Evolutionary conservation across 2,888 invertebrate genomes (phyloP), one percentile per base, ranked within the genome.

Genomic region (Hemicrepidius hirtus): DNA sequence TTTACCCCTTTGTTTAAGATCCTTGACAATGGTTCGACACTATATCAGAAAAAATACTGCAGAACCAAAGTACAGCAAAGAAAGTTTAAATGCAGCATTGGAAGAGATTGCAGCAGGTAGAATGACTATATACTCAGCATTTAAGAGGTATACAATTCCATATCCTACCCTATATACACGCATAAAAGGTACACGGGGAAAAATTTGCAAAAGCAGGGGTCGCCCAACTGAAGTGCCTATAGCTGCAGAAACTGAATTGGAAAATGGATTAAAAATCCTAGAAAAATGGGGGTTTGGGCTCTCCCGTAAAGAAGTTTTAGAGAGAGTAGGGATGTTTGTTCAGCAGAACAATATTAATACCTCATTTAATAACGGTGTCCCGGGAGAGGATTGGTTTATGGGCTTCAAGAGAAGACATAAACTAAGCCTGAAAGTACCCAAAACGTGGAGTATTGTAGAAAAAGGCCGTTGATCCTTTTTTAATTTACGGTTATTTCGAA

Each of bases 231-330:
- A 32, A 32, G 32, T 32, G 32, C 32, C 32, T 9, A 6, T 32
- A 32, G 32, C 32, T 9, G 32, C 32, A 32, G 80, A 82, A 77
- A 68, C 70, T 68, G 71, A 73, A 46, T 62, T 81, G 12, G 80
- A 76, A 7, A 71, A 77, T 71, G 75, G 78, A 49, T 70, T 83
- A 24, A 78, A 77, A 59, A 46, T 63, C 5, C 80, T 82, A 78
- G 81, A 83, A 66, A 81, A 80, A 75, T 75, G 80, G 71, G 84
- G 83, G 5, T 83, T 81, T 74, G 83, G 83, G 10, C 69, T 83
- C 28, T 77, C 78, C n/a, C 76, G 79, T 75, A 78, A 78, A 71
- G 82, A 84, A 76, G 63, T 82, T 24, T 60, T 82, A 60, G 76
- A 81, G 44, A 50, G 77, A 28, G 82, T 84, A 12, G 77, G 74